Conservation (phyloP, 2,113 vertebrate genomes). For the Pampusana beccarii region DNA sequence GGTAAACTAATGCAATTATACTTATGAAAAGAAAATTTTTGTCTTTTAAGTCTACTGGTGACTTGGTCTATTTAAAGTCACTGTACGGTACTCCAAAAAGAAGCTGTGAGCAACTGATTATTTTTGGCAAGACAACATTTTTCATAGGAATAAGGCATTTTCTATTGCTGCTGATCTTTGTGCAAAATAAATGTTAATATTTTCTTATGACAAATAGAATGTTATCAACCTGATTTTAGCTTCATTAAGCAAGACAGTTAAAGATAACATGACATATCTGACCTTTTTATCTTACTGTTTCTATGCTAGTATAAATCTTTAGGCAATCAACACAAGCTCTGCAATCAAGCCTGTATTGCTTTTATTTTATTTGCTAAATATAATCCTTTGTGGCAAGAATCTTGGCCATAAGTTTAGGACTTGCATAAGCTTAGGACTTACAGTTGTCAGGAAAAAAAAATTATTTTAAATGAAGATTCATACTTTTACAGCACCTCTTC, state of each 20-base stretch:
- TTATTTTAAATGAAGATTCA: neutral
- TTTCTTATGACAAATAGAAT: neutral
- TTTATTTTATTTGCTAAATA: neutral
- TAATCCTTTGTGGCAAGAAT: neutral
- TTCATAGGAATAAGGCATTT: neutral
- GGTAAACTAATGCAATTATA: neutral
- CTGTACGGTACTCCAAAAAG: neutral
- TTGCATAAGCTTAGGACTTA: neutral
- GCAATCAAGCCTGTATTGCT: neutral
- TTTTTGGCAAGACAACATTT: neutral
- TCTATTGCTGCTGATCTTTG: neutral
- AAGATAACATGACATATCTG: neutral
- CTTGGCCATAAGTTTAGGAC: neutral
- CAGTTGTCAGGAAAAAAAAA: neutral
- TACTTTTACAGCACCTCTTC: neutral
- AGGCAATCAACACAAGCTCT: neutral
- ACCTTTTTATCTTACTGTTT: neutral
- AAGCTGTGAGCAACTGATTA: neutral
- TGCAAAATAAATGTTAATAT: neutral
- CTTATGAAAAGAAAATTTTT: neutral
- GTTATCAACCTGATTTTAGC: neutral
- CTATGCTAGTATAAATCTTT: neutral
- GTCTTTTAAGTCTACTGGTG: neutral
- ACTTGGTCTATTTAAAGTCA: neutral
- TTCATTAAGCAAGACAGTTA: neutral